Evolutionary conservation across 2,113 vertebrate genomes (phyloP), one percentile per base, ranked within the genome.

Genomic region (Nothobranchius furzeri): DNA sequence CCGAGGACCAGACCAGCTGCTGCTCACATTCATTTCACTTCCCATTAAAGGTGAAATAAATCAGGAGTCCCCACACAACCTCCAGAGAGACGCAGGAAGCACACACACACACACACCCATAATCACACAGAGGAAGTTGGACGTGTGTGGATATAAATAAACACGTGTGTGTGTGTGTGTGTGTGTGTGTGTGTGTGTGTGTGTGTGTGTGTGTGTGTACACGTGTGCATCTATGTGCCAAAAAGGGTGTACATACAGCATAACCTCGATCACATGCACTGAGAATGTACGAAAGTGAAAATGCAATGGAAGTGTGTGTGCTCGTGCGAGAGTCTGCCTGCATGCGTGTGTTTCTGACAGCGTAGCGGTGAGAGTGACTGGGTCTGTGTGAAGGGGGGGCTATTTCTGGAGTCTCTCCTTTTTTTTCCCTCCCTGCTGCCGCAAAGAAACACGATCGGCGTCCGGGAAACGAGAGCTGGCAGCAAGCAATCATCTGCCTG

Each of bases 11-110:
- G 81, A 86, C 86, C 90, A 91, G 91, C 88, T 90, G 90, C 89
- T 91, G 87, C 87, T 88, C 85, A 87, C 87, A 90, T 91, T 90
- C 83, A 90, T 90, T 92, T 92, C 91, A 90, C 89, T 92, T 92
- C 88, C 87, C 88, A 91, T 92, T 91, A 90, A 88, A 89, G 87
- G 86, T 83, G 86, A 91, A 90, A 92, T 91, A 91, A 91, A 92
- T 92, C 91, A 91, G 85, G 73, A 84, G 83, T 88, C 85, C 85
- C 82, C 69, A 58, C 83, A 84, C 82, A 87, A 82, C 75, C 87
- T 83, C 83, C 83, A 73, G 70, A 52, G 83, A 85, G 84, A 84
- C 9, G 45, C 76, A 70, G 70, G 59, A 78, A 65, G 72, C 70
- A 69, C 77, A 75, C 75, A 68, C 73, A 64, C 47, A 56, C 55